These are phyloP conservation scores for Atherinomorus stipes DNA, from an alignment of 2,113 vertebrate genomes.

Conservation along the genomic window DNA sequence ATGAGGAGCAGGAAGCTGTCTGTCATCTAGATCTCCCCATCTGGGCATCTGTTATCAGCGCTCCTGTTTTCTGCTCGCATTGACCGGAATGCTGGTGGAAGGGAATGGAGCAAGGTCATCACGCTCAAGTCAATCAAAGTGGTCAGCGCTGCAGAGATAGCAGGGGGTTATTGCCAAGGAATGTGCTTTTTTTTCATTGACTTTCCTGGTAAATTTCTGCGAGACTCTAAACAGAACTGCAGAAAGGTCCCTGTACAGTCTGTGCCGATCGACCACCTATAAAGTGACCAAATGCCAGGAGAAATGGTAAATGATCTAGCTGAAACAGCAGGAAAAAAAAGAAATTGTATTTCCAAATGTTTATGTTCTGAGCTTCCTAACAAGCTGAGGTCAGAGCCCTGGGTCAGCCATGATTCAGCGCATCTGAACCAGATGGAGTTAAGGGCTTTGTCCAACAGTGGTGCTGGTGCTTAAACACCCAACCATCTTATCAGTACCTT, in stretches of 20 bases:
- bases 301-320: neutral
- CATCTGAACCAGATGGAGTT: too few relatives aligned
- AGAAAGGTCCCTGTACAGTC: neutral
- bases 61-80: slow-evolving; percentile 68
- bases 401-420: too few relatives aligned
- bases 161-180: slow-evolving; percentile 58
- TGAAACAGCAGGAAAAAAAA: neutral
- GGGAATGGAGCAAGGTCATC: slow-evolving; percentile 77
- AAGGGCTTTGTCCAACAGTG: neutral
- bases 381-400: too few relatives aligned
- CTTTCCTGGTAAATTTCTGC: slow-evolving; percentile 40
- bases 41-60: slow-evolving; percentile 75
- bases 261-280: neutral
- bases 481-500: neutral
- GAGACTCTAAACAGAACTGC: slow-evolving; percentile 33
- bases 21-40: slow-evolving; percentile 72
- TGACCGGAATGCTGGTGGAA: slow-evolving; percentile 69
- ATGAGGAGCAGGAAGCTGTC: slow-evolving; percentile 76
- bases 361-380: too few relatives aligned
- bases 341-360: neutral
- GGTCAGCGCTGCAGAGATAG: slow-evolving; percentile 71
- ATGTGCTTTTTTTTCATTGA: slow-evolving; percentile 51
- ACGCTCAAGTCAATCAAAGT: slow-evolving; percentile 74
- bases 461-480: neutral
- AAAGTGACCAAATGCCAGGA: neutral